Evolutionary conservation across 2,797 vertebrate species (phyloP).

Genomic region (Tachyglossus aculeatus): DNA sequence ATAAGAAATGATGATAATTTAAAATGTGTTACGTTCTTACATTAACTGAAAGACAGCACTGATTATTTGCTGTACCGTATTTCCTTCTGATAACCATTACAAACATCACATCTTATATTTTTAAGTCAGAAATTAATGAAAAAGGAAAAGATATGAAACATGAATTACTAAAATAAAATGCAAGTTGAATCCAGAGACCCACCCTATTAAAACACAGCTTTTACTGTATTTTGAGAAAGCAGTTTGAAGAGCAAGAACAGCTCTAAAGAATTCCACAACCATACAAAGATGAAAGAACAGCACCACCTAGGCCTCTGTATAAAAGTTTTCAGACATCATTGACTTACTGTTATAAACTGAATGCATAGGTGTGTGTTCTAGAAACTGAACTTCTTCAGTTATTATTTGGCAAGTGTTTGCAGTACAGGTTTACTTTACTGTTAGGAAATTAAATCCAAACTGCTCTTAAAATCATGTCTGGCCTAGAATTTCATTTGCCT

Average conservation of each 20-base stretch:
- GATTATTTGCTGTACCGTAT: background rate
- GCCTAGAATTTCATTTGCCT: too few species aligned
- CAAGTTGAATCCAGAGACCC: too few species aligned
- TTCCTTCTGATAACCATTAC: background rate
- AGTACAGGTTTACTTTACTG: too few species aligned
- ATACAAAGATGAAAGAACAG: conserved; percentile 77
- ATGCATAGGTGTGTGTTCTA: too few species aligned
- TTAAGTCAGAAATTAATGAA: background rate
- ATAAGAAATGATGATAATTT: background rate
- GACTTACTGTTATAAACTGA: conserved; percentile 50
- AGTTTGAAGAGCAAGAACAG: conserved; percentile 39
- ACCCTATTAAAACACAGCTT: too few species aligned
- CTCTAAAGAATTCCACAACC: conserved; percentile 55
- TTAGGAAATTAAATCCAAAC: too few species aligned
- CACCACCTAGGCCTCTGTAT: conserved; percentile 77
- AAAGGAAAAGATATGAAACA: background rate
- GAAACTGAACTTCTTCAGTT: too few species aligned
- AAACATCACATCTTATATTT: background rate
- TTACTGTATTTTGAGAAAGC: background rate
- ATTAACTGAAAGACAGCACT: background rate
- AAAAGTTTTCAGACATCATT: conserved; percentile 63
- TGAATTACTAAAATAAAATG: background rate
- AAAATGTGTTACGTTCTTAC: background rate
- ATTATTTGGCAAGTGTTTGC: too few species aligned
- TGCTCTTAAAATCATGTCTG: too few species aligned